phyloP scores from a whole-genome alignment of 2,797 vertebrate species.

The Florisuga fusca region DNA sequence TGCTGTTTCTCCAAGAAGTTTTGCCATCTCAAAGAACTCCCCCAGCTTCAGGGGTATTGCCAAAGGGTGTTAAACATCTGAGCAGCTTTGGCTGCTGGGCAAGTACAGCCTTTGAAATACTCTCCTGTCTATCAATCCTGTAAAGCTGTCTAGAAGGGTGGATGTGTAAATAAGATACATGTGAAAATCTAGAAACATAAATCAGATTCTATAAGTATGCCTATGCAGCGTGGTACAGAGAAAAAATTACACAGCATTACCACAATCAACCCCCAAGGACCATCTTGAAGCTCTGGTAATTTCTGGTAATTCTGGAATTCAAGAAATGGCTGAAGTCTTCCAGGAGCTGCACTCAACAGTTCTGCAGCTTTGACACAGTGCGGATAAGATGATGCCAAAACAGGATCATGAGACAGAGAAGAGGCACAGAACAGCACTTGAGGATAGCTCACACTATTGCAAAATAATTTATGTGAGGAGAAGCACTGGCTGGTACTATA shows the following conservation, averaged over 20 bases:
- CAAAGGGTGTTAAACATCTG: neutral
- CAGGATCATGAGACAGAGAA: neutral
- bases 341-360: neutral
- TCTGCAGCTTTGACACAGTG: neutral
- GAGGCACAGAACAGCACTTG: neutral
- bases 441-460: neutral
- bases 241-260: neutral
- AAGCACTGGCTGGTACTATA: neutral
- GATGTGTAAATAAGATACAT: slow-evolving; percentile 47
- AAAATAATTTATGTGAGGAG: slow-evolving; percentile 16
- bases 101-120: neutral
- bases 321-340: neutral
- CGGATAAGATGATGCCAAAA: neutral
- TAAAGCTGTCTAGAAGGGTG: slow-evolving; percentile 46
- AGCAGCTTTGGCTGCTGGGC: slow-evolving; percentile 23
- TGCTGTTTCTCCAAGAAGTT: neutral
- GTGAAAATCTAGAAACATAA: slow-evolving; percentile 32
- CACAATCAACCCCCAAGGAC: neutral
- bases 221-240: neutral
- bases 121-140: slow-evolving; percentile 22
- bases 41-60: neutral
- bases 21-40: neutral
- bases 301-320: neutral
- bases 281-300: neutral
- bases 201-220: slow-evolving; percentile 5